Conservation (phyloP, 2,888 invertebrate genomes). For the Bugula neritina region DNA sequence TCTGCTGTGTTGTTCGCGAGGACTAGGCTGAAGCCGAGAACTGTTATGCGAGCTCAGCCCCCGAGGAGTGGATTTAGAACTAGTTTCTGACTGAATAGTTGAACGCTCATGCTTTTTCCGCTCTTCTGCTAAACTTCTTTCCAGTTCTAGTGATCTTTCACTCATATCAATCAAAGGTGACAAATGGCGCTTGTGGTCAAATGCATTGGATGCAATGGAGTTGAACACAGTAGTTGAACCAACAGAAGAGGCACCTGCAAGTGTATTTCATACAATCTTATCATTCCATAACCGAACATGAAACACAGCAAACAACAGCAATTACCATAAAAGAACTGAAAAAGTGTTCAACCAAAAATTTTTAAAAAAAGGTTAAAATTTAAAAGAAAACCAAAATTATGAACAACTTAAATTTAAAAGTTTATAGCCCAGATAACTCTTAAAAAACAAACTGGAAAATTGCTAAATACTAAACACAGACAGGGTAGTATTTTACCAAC, state of each 20-base stretch:
- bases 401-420: no score
- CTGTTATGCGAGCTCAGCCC: background rate
- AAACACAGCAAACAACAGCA: no score
- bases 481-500: no score
- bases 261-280: no score
- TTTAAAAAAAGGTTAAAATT: no score
- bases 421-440: no score
- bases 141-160: background rate
- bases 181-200: slow-evolving; percentile 11
- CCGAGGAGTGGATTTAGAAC: slow-evolving; percentile 8
- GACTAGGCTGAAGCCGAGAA: background rate
- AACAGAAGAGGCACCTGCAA: slow-evolving; percentile 15
- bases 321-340: no score
- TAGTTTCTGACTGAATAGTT: background rate
- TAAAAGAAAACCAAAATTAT: no score
- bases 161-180: slow-evolving; percentile 23
- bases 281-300: no score
- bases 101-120: background rate
- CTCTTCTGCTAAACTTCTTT: background rate
- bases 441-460: no score
- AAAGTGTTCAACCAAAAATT: no score
- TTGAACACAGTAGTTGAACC: slow-evolving; percentile 17
- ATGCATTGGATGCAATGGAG: background rate
- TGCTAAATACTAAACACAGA: no score
- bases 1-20: background rate